Evolutionary conservation across 2,888 invertebrate genomes (phyloP).

Genomic region (Heliconius sara): DNA sequence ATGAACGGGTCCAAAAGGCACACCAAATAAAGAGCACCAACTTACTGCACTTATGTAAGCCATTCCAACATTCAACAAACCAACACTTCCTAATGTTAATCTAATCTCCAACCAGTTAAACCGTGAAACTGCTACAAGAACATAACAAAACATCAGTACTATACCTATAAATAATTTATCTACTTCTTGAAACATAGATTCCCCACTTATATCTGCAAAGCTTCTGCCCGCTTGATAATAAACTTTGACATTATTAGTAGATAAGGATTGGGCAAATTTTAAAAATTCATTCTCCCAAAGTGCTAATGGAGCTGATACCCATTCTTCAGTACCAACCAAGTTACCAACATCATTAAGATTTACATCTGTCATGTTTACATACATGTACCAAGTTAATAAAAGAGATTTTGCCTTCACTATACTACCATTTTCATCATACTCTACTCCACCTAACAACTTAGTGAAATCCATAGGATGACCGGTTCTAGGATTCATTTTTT

Average conservation of each 20-base stretch:
- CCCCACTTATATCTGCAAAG: constrained; percentile 89
- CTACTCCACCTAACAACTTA: constrained; percentile 85
- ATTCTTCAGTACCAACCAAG: constrained; percentile 89
- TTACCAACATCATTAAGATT: constrained; percentile 87
- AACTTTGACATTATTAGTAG: constrained; percentile 66
- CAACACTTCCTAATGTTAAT: constrained; percentile 86
- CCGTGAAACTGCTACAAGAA: constrained; percentile 88
- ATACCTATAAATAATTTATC: constrained; percentile 88
- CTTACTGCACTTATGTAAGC: constrained; percentile 89
- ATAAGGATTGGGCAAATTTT: constrained; percentile 67
- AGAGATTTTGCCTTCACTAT: constrained; percentile 86
- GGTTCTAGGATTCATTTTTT: constrained; percentile 85
- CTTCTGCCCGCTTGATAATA: constrained; percentile 87
- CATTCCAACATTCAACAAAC: constrained; percentile 88
- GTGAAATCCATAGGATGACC: constrained; percentile 87
- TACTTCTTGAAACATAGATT: constrained; percentile 89
- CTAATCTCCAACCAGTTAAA: constrained; percentile 89
- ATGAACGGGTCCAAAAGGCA: constrained; percentile 92
- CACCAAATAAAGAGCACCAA: constrained; percentile 87
- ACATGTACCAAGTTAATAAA: constrained; percentile 85
- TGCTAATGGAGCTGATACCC: constrained; percentile 85
- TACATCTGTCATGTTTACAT: constrained; percentile 87
- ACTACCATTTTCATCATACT: constrained; percentile 83
- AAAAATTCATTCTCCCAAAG: constrained; percentile 86
- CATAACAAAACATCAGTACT: constrained; percentile 89